Percentiles rank a stretch among this genome's conserved stretches.
These are phyloP conservation scores for Macropis europaea DNA, from an alignment of 2,888 invertebrate species.

Conservation along the genomic window DNA sequence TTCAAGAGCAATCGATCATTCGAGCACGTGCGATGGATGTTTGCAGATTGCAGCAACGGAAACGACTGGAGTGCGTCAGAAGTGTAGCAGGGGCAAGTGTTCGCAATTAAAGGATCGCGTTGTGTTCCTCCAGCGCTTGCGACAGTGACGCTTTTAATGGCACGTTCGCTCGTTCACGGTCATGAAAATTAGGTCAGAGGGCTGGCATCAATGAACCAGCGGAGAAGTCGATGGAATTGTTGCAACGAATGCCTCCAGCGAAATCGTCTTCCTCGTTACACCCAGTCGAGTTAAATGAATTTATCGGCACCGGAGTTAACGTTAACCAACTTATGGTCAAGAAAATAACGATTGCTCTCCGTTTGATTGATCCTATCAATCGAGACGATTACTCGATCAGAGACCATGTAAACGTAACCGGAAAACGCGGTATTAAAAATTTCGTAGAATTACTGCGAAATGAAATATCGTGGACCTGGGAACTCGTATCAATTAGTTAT, in stretches of 20 bases:
- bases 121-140: conserved; percentile 12
- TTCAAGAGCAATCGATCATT: too few species aligned
- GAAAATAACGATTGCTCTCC: not conserved
- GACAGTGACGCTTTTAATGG: conserved; percentile 46
- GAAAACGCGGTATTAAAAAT: too few species aligned
- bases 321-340: conserved; percentile 19
- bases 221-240: conserved; percentile 50
- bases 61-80: conserved; percentile 17
- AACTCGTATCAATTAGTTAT: not conserved
- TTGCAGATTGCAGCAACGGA: not conserved
- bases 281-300: conserved; percentile 20
- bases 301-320: conserved; percentile 29
- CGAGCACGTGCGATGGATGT: not conserved
- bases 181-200: conserved; percentile 60
- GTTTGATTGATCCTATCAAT: not conserved
- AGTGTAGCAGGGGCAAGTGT: conserved; percentile 26
- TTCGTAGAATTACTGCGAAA: too few species aligned
- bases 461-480: too few species aligned
- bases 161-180: conserved; percentile 55
- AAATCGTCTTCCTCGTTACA: conserved; percentile 35
- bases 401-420: too few species aligned
- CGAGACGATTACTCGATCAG: not conserved
- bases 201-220: conserved; percentile 36
- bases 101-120: conserved; percentile 53
- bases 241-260: not conserved